Conservation (phyloP, 2,797 vertebrate species). For the Sebastes dallii region DNA sequence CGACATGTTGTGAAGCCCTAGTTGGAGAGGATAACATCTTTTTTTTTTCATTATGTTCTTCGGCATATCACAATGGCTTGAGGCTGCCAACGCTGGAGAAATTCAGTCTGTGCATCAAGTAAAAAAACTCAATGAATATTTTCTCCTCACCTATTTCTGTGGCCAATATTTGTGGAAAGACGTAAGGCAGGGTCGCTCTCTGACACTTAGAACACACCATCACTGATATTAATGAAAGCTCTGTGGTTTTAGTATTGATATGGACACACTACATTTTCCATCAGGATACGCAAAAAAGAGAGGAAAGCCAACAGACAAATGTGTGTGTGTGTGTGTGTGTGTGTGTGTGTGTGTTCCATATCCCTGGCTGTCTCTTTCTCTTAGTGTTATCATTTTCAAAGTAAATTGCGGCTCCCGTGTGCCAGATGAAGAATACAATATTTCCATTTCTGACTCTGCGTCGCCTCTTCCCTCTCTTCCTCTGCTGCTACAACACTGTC, state of each 20-base stretch:
- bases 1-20: too few species aligned
- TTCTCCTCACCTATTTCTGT: not conserved
- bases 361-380: conserved; percentile 67
- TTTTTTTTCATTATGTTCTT: not conserved
- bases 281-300: not conserved
- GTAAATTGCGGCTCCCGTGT: conserved; percentile 66
- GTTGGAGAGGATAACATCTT: not conserved
- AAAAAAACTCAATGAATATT: not conserved
- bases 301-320: conserved; percentile 5
- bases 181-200: not conserved
- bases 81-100: not conserved
- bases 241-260: not conserved
- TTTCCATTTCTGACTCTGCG: conserved; percentile 68
- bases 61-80: not conserved
- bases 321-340: conserved; percentile 21
- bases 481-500: conserved; percentile 65
- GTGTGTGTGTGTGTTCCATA: conserved; percentile 48
- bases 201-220: not conserved
- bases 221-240: not conserved
- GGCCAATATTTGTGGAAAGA: not conserved
- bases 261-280: not conserved
- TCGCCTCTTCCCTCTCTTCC: conserved; percentile 20
- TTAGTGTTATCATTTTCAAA: conserved; percentile 78
- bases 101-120: not conserved
- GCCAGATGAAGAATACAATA: conserved; percentile 74